Percentiles rank a stretch among this genome's conserved stretches.
Evolutionary conservation across 2,888 invertebrate genomes (phyloP).

Genomic region (Drosophila lacicola): DNA sequence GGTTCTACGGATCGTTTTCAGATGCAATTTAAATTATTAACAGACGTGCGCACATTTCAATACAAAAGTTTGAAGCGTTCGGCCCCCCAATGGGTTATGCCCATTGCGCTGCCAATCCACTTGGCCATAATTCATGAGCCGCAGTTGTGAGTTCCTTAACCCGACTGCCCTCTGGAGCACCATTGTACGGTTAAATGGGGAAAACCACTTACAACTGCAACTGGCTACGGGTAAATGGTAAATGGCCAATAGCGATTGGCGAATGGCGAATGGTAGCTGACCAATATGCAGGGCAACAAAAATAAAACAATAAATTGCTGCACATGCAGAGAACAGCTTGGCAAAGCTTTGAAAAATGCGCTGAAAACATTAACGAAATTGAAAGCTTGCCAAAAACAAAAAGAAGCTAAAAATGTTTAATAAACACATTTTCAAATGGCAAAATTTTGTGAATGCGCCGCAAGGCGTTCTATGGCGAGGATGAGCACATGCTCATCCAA

Average conservation of each 20-base stretch:
- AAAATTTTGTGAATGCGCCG: constrained; percentile 18
- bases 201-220: constrained; percentile 45
- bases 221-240: constrained; percentile 10
- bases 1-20: not conserved
- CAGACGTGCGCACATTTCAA: constrained; percentile 37
- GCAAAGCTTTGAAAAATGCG: constrained; percentile 31
- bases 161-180: constrained; percentile 42
- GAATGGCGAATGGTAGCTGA: constrained; percentile 17
- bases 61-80: constrained; percentile 31
- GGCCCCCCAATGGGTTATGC: not conserved
- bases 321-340: constrained; percentile 7
- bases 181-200: constrained; percentile 30
- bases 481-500: constrained; percentile 19
- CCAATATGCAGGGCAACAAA: constrained; percentile 48
- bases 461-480: not conserved
- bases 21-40: constrained; percentile 42
- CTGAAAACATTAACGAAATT: constrained; percentile 72
- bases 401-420: constrained; percentile 60
- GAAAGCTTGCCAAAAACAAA: constrained; percentile 66
- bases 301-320: constrained; percentile 65
- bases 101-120: constrained; percentile 23
- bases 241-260: not conserved
- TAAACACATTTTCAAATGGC: constrained; percentile 60
- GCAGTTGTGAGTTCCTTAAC: constrained; percentile 62
- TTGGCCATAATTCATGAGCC: constrained; percentile 51